A percentile compares a stretch with the other conserved stretches of the same genome.
These are phyloP conservation scores for Sarcophilus harrisii DNA, from an alignment of 2,797 vertebrate genomes.

Conservation along the genomic window DNA sequence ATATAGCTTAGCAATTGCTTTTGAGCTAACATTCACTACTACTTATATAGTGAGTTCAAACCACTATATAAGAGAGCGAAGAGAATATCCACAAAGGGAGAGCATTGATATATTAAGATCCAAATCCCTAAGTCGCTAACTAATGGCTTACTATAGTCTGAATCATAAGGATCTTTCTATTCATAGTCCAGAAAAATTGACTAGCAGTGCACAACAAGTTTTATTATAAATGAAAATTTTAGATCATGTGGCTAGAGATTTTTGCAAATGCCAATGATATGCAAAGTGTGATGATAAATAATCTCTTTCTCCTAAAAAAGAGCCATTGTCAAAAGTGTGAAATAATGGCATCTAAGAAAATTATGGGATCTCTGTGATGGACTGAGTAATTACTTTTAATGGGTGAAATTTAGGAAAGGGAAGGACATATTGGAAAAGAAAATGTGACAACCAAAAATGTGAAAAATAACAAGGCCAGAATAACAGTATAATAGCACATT, in stretches of 20 bases:
- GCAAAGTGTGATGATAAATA: neutral
- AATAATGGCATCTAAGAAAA: slow-evolving; percentile 19
- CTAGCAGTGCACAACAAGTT: neutral
- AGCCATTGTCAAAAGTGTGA: neutral
- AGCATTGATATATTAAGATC: slow-evolving; percentile 30
- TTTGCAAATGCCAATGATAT: neutral
- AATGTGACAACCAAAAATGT: neutral
- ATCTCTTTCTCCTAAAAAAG: neutral
- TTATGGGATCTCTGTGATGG: neutral
- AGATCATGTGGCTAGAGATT: slow-evolving; percentile 1
- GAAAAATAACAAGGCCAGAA: neutral
- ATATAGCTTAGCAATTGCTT: slow-evolving; percentile 29
- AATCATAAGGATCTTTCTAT: neutral
- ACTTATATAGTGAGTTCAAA: slow-evolving; percentile 45
- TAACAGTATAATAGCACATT: neutral
- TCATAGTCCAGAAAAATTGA: neutral
- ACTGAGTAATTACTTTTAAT: neutral
- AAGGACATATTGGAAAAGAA: neutral
- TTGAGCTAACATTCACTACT: slow-evolving; percentile 36
- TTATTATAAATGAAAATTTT: neutral
- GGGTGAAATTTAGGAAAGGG: slow-evolving; percentile 3
- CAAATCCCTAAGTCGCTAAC: neutral
- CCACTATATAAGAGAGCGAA: slow-evolving; percentile 46
- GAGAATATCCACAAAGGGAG: slow-evolving; percentile 54
- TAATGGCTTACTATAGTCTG: neutral